Percentiles rank a stretch among this genome's conserved stretches.
Evolutionary conservation across 2,888 invertebrate genomes (phyloP).

Genomic region (Hipparchia sbordonii): DNA sequence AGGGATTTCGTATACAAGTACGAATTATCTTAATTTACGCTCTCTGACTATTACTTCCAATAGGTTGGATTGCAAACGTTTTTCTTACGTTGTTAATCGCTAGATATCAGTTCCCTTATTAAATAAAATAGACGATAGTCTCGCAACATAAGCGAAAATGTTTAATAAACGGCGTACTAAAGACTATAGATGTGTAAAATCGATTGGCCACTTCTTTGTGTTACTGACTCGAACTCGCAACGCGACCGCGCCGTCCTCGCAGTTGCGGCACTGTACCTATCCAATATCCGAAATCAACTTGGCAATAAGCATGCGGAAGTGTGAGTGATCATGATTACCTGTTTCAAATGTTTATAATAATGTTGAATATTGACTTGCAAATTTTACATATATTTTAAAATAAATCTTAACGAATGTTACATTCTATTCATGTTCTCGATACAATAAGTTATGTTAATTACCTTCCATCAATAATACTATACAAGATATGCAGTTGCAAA

Average conservation of each 20-base stretch:
- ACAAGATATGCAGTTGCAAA: too few relatives aligned
- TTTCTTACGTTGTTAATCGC: conserved; percentile 68
- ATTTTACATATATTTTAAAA: conserved; percentile 39
- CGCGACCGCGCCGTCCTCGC: conserved; percentile 39
- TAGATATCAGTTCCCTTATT: conserved; percentile 54
- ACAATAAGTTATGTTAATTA: conserved; percentile 36
- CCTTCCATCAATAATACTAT: conserved; percentile 4
- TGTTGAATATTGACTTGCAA: conserved; percentile 42
- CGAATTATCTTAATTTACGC: conserved; percentile 49
- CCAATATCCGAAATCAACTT: conserved; percentile 32
- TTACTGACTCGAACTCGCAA: conserved; percentile 36
- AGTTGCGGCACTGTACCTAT: conserved; percentile 39
- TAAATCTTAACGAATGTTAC: conserved; percentile 40
- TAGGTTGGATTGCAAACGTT: conserved; percentile 41
- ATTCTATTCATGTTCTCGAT: conserved; percentile 40
- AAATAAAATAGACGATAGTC: conserved; percentile 33
- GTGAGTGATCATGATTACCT: conserved; percentile 41
- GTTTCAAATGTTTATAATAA: conserved; percentile 45
- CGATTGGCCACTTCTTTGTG: conserved; percentile 16
- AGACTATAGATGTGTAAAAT: conserved; percentile 27
- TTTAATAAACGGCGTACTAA: conserved; percentile 18
- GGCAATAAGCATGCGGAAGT: conserved; percentile 39
- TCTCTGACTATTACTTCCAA: conserved; percentile 61
- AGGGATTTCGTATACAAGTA: conserved; percentile 60
- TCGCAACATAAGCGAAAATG: conserved; percentile 18